These are phyloP conservation scores for Alligator mississippiensis DNA, from an alignment of 2,113 vertebrate genomes.

Conservation along the genomic window DNA sequence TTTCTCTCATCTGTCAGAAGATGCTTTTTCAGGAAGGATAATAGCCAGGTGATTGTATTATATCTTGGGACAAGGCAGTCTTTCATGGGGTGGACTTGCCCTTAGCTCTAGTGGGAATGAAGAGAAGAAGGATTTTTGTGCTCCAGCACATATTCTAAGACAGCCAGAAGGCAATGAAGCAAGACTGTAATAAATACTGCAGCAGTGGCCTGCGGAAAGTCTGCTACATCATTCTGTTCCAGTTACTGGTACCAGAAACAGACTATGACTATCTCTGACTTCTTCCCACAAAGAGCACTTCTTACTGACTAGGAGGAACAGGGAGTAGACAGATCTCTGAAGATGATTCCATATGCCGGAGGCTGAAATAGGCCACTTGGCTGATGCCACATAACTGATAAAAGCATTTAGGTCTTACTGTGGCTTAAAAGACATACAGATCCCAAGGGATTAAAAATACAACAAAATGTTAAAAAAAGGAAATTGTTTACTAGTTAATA, in stretches of 20 bases:
- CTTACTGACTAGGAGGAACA: background rate
- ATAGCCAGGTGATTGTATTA: background rate
- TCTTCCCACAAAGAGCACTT: background rate
- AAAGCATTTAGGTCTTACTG: background rate
- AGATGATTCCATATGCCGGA: background rate
- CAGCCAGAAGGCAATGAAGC: background rate
- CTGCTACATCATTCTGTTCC: background rate
- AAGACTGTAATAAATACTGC: background rate
- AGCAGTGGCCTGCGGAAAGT: background rate
- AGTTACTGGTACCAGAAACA: background rate
- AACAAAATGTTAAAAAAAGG: background rate
- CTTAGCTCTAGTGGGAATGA: background rate
- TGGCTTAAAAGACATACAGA: background rate
- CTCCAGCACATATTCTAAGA: background rate
- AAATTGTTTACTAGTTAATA: background rate
- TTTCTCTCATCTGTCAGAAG: background rate
- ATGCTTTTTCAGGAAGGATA: background rate
- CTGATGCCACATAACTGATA: background rate
- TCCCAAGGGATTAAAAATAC: rapidly evolving
- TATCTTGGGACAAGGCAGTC: background rate
- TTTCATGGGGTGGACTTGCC: background rate
- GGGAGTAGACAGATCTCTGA: background rate
- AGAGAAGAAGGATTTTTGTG: background rate
- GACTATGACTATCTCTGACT: background rate
- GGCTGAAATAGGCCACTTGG: too few relatives aligned